Evolutionary conservation across 2,113 vertebrate genomes (phyloP).

Genomic region (Oreochromis spilurus): DNA sequence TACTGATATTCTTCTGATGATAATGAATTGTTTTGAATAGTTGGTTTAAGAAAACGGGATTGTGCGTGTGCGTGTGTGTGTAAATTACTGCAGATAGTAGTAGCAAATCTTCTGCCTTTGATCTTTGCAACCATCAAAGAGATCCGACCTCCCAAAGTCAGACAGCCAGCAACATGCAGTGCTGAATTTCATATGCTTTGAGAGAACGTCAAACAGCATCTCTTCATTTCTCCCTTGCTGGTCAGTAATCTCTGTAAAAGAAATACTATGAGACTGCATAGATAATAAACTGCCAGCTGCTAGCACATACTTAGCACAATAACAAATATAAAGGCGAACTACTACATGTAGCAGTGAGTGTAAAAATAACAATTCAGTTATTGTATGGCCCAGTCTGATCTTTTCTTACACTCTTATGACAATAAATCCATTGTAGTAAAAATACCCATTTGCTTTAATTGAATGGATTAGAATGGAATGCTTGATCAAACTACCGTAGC

Average conservation of each 20-base stretch:
- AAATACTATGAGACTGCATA: slow-evolving; percentile 20
- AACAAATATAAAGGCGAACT: slow-evolving; percentile 1
- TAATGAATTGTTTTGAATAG: slow-evolving; percentile 25
- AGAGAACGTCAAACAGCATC: slow-evolving; percentile 52
- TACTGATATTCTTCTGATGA: background rate
- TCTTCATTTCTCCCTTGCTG: slow-evolving; percentile 26
- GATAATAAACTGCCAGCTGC: background rate
- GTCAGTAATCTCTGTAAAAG: slow-evolving; percentile 44
- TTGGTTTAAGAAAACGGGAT: background rate
- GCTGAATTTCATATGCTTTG: slow-evolving; percentile 48
- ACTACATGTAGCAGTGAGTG: background rate
- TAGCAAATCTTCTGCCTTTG: slow-evolving; percentile 69
- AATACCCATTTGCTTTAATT: background rate
- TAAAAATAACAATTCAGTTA: background rate
- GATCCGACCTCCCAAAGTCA: slow-evolving; percentile 47
- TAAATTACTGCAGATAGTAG: slow-evolving; percentile 65
- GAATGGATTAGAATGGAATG: background rate
- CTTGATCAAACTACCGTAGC: background rate
- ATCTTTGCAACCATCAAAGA: slow-evolving; percentile 70
- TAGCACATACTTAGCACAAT: background rate
- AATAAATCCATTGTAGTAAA: background rate
- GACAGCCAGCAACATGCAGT: slow-evolving; percentile 28
- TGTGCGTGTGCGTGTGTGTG: background rate
- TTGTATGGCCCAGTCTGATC: background rate
- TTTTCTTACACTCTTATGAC: background rate